phyloP scores from a whole-genome alignment of 2,888 invertebrate species.

The Hydrotaea cyrtoneurina region DNA sequence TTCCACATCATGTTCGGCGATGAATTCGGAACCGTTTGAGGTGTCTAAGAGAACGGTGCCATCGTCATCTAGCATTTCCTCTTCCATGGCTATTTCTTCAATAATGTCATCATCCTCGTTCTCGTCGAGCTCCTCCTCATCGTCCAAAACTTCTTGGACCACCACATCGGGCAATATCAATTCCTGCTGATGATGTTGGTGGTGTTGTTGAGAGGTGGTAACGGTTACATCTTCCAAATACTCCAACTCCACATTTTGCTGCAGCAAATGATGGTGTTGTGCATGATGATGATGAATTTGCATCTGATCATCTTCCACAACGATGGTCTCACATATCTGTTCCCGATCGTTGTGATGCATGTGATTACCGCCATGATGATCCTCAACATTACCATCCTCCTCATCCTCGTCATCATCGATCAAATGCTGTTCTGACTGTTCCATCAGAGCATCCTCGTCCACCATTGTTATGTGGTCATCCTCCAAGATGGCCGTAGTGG shows the following conservation, averaged over 20 bases:
- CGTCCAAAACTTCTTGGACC: constrained; percentile 70
- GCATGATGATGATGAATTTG: constrained; percentile 68
- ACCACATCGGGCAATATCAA: constrained; percentile 67
- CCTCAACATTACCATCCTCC: constrained; percentile 66
- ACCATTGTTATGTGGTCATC: constrained; percentile 71
- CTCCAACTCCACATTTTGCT: constrained; percentile 73
- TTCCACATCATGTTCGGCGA: constrained; percentile 73
- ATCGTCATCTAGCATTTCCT: constrained; percentile 73
- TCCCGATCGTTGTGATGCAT: constrained; percentile 72
- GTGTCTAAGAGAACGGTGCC: constrained; percentile 68
- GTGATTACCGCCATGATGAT: constrained; percentile 65
- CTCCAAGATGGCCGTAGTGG: constrained; percentile 64
- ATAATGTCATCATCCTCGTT: constrained; percentile 76
- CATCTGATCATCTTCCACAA: constrained; percentile 75
- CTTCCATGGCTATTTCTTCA: constrained; percentile 77
- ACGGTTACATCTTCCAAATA: constrained; percentile 78
- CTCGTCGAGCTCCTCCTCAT: constrained; percentile 71
- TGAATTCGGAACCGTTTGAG: constrained; percentile 70
- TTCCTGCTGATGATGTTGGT: constrained; percentile 70
- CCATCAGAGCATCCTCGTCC: constrained; percentile 73
- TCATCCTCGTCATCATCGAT: constrained; percentile 77
- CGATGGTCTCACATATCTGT: constrained; percentile 76
- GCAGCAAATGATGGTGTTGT: constrained; percentile 54
- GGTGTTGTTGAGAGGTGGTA: constrained; percentile 69
- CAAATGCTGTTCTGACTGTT: constrained; percentile 74